Conservation (phyloP, 2,113 vertebrate genomes). For the Heterocephalus glaber region DNA sequence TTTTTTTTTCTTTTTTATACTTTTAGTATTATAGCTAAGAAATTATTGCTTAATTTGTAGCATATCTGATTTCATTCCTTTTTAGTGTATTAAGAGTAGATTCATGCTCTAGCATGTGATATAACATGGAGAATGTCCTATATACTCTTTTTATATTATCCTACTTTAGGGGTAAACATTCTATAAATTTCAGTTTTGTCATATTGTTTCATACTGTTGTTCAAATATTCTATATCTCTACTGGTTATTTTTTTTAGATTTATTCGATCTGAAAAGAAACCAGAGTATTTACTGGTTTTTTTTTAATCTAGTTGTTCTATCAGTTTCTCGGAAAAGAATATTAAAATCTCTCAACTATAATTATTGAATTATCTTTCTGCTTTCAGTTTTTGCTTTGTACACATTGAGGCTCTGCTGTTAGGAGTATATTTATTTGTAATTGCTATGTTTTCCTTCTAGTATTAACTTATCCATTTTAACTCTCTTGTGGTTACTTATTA, state of each 20-base stretch:
- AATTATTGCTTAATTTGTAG: neutral
- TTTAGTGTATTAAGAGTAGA: neutral
- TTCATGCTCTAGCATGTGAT: neutral
- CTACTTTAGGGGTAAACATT: neutral
- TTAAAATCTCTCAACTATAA: neutral
- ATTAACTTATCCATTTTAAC: neutral
- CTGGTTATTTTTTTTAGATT: too few species aligned
- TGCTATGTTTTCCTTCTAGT: neutral
- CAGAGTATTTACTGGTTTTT: too few species aligned
- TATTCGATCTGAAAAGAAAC: too few species aligned
- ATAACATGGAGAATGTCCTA: neutral
- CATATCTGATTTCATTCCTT: neutral
- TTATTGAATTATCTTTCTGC: neutral
- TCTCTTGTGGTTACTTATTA: neutral
- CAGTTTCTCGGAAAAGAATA: neutral
- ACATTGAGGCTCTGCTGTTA: neutral
- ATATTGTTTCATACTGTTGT: neutral
- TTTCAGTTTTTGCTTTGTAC: neutral
- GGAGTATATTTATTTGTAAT: neutral
- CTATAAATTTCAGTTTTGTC: neutral
- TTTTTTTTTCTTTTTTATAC: neutral
- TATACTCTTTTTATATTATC: neutral
- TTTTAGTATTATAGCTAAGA: neutral
- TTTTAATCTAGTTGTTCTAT: neutral
- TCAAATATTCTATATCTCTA: neutral